Base-by-base conservation (phyloP, 2,797 vertebrate species). In the Bucorvus abyssinicus region DNA sequence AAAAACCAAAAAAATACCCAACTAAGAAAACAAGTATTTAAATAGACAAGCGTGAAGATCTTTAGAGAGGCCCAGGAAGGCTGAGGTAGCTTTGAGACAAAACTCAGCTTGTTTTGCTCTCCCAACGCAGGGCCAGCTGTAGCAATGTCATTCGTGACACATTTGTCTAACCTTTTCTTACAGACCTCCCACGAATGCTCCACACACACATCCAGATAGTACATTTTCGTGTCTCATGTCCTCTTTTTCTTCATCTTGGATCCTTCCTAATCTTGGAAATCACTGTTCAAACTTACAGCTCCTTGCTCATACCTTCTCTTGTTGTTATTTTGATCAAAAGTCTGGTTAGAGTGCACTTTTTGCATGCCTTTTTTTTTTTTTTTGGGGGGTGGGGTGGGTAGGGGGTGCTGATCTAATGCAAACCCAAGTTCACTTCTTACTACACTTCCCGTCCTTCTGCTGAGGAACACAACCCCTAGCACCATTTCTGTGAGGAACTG, bases 231-330 rank as follows among this genome's bases (percentile, higher is more conserved):
- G 56, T 85, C 55, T 87, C 90, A 87, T 87, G 93, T 73, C 71
- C 82, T 84, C 59, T n/a, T 81, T 83, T 80, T 84, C 84, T 89
- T 91, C 76, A 67, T 40, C 38, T n/a, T 83, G 26, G 53, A 87
- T 80, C 38, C 55, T 89, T 88, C 82, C 45, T 61, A 50, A 84
- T 92, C 89, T 90, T 84, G 57, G 81, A 76, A 87, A 82, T 73
- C 32, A 50, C 34, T 57, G 21, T 34, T 87, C 38, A 70, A 49
- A 27, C 7, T 70, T 78, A 40, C 3, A 7, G 42, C 13, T 93
- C 32, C 42, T 69, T 69, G 30, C 34, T 73, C 5, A 17, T 69
- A 83, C 29, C 13, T 91, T 50, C 64, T 87, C 36, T 57, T 75
- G 21, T 32, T 76, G 38, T 45, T 63, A 45, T 91, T 93, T 84